Conservation (phyloP, 2,113 vertebrate species). For the Anarhynchus alexandrinus region DNA sequence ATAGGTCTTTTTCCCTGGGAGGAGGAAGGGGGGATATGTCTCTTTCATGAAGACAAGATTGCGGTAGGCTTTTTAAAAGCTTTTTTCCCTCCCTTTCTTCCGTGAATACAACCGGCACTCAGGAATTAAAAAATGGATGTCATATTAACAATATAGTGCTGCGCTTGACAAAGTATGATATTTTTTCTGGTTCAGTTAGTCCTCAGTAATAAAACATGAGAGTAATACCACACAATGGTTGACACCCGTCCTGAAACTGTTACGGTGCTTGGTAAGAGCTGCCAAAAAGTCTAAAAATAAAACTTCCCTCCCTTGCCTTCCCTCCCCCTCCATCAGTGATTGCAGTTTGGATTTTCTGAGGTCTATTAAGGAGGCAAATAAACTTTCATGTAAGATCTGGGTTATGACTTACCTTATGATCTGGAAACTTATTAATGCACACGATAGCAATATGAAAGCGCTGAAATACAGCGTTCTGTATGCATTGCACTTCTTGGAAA, state of each 20-base stretch:
- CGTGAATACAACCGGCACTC: background rate
- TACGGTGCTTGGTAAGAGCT: conserved; percentile 45
- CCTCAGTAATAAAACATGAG: conserved; percentile 52
- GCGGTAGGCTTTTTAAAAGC: background rate
- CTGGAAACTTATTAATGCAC: conserved; percentile 10
- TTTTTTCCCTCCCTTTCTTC: background rate
- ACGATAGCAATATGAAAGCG: background rate
- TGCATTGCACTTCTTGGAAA: background rate
- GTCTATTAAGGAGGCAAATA: conserved; percentile 32
- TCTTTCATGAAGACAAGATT: background rate
- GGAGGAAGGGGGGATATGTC: background rate
- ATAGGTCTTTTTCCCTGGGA: background rate
- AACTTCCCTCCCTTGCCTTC: background rate
- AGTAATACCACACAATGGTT: conserved; percentile 43
- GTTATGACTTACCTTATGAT: conserved; percentile 42
- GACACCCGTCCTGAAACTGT: conserved; percentile 43
- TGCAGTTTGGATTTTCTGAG: conserved; percentile 46
- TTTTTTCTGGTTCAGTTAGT: conserved; percentile 46
- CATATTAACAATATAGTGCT: background rate
- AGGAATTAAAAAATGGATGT: background rate
- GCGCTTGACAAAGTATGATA: background rate
- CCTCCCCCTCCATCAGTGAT: background rate
- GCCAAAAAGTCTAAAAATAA: conserved; percentile 61
- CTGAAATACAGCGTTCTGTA: background rate
- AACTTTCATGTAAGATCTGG: conserved; percentile 1